Conservation (phyloP, 1,140 invertebrate genomes). For the Drosophila arawakana region DNA sequence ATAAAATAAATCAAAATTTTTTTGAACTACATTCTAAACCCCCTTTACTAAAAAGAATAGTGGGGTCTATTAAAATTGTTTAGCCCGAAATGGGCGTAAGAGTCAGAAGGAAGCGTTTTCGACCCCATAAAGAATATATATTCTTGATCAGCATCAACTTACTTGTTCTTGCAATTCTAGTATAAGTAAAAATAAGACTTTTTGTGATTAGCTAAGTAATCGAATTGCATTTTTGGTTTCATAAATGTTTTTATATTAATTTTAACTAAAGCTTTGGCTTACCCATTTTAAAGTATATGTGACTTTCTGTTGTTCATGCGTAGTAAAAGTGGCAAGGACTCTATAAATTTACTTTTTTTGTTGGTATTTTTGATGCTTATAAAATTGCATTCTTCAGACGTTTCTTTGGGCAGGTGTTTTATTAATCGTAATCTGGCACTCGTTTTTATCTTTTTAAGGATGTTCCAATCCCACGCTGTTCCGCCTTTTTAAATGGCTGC, state of each 20-base stretch:
- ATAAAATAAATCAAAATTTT: background rate
- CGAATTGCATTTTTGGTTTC: background rate
- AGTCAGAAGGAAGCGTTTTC: too few species aligned
- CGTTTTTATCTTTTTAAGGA: slow-evolving; percentile 37
- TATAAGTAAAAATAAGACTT: too few species aligned
- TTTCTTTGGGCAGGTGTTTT: slow-evolving; percentile 19
- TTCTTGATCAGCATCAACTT: too few species aligned
- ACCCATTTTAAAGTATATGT: background rate
- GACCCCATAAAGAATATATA: too few species aligned
- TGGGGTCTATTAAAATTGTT: too few species aligned
- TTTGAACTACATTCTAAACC: too few species aligned
- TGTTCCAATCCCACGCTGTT: slow-evolving; percentile 12
- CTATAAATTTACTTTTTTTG: background rate
- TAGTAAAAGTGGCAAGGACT: background rate
- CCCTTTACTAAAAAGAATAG: too few species aligned
- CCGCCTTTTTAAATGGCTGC: slow-evolving; percentile 21
- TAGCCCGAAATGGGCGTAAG: too few species aligned
- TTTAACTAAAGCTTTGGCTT: background rate
- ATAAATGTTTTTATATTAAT: background rate
- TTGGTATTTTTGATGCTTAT: background rate
- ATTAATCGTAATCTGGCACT: slow-evolving; percentile 37
- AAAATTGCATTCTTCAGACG: background rate
- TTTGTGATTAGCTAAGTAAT: too few species aligned
- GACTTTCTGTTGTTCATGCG: background rate
- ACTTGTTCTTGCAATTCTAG: too few species aligned